phyloP scores from a whole-genome alignment of 2,888 invertebrate genomes.

The Eupeodes latifasciatus region DNA sequence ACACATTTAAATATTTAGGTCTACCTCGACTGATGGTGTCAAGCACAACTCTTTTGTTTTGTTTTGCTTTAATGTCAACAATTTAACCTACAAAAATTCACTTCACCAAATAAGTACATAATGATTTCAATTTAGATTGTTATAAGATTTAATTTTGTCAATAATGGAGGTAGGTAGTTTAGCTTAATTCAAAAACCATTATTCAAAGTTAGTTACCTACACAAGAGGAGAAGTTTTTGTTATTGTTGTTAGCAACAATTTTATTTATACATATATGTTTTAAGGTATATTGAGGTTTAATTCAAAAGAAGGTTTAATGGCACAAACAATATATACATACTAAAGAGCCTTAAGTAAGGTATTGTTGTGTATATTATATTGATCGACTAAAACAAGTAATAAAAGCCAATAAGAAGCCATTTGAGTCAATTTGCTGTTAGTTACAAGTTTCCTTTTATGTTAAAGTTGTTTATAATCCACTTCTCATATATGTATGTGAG shows the following conservation, averaged over 20 bases:
- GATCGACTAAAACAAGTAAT: background rate
- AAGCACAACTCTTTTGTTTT: background rate
- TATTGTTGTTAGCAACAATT: background rate
- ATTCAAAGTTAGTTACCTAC: background rate
- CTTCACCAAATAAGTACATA: background rate
- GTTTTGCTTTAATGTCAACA: background rate
- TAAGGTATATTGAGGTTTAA: background rate
- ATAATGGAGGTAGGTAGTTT: background rate
- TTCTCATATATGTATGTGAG: conserved; percentile 7
- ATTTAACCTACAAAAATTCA: conserved; percentile 7
- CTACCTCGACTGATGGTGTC: background rate
- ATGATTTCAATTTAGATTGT: conserved; percentile 21
- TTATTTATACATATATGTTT: too few species aligned
- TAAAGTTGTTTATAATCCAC: conserved; percentile 56
- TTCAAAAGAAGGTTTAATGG: conserved; percentile 5
- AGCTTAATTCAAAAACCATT: background rate
- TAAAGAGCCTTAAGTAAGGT: background rate
- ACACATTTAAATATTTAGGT: background rate
- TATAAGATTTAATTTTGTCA: background rate
- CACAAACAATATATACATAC: background rate
- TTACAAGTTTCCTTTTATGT: conserved; percentile 68
- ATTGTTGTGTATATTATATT: background rate
- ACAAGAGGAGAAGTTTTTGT: background rate
- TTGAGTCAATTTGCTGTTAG: conserved; percentile 45
- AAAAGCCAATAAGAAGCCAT: conserved; percentile 41